phyloP scores from a whole-genome alignment of 2,888 invertebrate species.

The Caenorhabditis drosophilae region DNA sequence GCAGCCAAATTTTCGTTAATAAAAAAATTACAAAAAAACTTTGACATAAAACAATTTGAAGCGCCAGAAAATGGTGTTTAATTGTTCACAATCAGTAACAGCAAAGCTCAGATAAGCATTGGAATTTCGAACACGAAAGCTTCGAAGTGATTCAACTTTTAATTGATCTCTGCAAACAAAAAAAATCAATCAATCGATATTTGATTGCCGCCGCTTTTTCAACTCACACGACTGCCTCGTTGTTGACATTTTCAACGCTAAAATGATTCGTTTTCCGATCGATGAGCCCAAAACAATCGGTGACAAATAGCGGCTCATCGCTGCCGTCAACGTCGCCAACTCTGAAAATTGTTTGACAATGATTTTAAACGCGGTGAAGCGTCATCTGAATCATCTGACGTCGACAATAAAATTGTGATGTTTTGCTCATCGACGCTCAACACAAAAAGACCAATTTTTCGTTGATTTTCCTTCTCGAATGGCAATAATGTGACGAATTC shows the following conservation, averaged over 20 bases:
- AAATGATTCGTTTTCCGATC: constrained; percentile 4
- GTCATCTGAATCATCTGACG: neutral
- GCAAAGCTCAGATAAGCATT: constrained; percentile 26
- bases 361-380: neutral
- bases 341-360: no score
- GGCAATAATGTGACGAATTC: no score
- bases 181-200: constrained; percentile 7
- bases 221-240: constrained; percentile 10
- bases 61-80: constrained; percentile 21
- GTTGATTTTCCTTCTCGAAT: no score
- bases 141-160: constrained; percentile 13
- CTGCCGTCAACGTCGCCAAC: no score
- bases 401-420: constrained; percentile 15
- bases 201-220: no score
- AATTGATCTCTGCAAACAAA: no score
- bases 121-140: constrained; percentile 11
- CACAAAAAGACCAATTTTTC: constrained; percentile 1
- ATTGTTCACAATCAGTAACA: constrained; percentile 8
- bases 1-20: neutral
- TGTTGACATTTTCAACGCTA: constrained; percentile 15
- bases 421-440: constrained; percentile 10
- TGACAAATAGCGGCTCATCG: no score
- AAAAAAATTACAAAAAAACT: neutral
- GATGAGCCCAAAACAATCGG: constrained; percentile 17
- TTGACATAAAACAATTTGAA: constrained; percentile 17